Base-by-base conservation (phyloP, 2,113 vertebrate species). In the Myrmophylax atrothorax region DNA sequence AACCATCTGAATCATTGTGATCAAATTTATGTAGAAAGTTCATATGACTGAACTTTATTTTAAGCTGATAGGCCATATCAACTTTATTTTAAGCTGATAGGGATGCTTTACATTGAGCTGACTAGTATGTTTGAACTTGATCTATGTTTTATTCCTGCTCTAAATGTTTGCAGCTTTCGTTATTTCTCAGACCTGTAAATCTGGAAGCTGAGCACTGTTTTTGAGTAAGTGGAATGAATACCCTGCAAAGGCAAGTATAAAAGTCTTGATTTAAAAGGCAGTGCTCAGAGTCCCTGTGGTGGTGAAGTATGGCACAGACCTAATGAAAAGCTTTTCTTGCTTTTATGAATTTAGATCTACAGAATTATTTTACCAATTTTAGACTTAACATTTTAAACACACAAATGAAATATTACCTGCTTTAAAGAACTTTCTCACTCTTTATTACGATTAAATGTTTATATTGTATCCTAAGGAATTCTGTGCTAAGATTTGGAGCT, bases 21-120 rank as follows among this genome's bases (percentile, higher is more conserved):
- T 94, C 70, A 28, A 56, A 81, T 87, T 94, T 86, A 78, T 79
- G 87, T n/a, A 90, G 47, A 72, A 96, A 94, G 82, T 37, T 89
- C 63, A 25, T 79, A 37, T 24, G 95, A 60, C 64, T 80, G 83
- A 79, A 44, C 59, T 85, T 76, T 58, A 69, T 37, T 55, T 87
- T 77, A 83, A 93, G 26, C 28, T 63, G 83, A 93, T 88, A 82
- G 44, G n/a, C n/a, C 83, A 22, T 73, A 90, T 83, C 74, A 79
- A 44, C 59, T 85, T 76, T 58, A 69, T 37, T 55, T 87, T 77
- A 83, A 93, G 26, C 28, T 63, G 49, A 80, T 88, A 88, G 7
- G 24, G 33, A 55, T 74, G 35, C 29, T 90, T 97, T 94, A 89
- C 1, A 0, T 86, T 92, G 84, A 72, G 42, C 55, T 90, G 73